Base-by-base conservation (phyloP, 2,113 vertebrate species). In the Ceuthmochares aereus region DNA sequence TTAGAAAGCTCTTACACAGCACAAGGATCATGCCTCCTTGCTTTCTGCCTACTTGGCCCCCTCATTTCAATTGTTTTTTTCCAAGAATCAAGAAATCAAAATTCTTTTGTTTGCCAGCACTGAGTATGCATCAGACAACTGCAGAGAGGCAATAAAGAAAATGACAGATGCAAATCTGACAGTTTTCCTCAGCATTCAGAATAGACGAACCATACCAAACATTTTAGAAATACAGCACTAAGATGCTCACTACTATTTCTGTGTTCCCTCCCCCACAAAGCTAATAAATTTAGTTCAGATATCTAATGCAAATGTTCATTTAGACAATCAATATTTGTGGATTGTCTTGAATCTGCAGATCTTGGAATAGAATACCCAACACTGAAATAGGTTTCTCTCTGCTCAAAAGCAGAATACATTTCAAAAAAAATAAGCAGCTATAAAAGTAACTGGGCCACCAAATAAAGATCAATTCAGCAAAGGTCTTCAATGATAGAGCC, bases 51-150 rank as follows among this genome's bases (percentile, higher is more conserved):
- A 51, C 60, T 69, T 82, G 60, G 83, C 92, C 84, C 90, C 10
- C 66, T 89, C 47, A 27, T 47, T 87, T 82, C 80, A 94, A 85
- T 40, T 64, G 60, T 75, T 68, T 80, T 87, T 82, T 45, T 27
- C 54, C 76, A 91, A 70, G 83, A 95, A 91, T 96, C 84, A 93
- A 90, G 67, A 96, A 87, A 96, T 96, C 82, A 82, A 85, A 97
- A 87, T 91, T 95, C 90, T 90, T 97, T 95, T 92, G 88, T 94
- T 97, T 19, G 2, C 63, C 3, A 2, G 79, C 7, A 9, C 82
- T 51, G 59, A 89, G 69, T 14, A 95, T 32, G 49, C 80, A 67
- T 70, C 92, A 96, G 77, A 75, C 27, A 0, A 95, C 94, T 95
- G 87, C 89, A 91, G 75, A 58, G 84, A 94, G 52, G 67, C 7